Conservation (phyloP, 1,140 invertebrate species). For the Halictus rubicundus region DNA sequence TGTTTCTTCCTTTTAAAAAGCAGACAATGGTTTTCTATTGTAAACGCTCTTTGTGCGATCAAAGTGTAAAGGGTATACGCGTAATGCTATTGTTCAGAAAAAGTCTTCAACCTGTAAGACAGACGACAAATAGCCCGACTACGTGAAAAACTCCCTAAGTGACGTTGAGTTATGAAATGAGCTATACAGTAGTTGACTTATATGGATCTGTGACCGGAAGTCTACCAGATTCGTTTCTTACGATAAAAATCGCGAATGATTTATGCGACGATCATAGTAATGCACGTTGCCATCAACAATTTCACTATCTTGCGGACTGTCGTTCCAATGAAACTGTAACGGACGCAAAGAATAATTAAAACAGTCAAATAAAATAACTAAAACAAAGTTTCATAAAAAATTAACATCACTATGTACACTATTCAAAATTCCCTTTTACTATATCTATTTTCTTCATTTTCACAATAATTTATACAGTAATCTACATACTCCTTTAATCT, state of each 20-base stretch:
- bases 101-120: not conserved
- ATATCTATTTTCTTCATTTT: no score
- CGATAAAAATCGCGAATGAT: not conserved
- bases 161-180: constrained; percentile 1
- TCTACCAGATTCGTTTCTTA: not conserved
- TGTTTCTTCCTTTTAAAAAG: no score
- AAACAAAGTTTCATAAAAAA: not conserved
- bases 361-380: not conserved
- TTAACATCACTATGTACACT: no score
- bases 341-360: not conserved
- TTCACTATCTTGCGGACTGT: not conserved
- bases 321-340: not conserved
- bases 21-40: no score
- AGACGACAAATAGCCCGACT: not conserved
- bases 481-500: no score
- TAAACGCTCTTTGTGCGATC: not conserved
- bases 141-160: constrained; percentile 2
- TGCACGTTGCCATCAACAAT: not conserved
- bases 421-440: no score
- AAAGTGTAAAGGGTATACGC: not conserved
- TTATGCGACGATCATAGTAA: not conserved
- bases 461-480: no score
- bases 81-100: not conserved
- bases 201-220: not conserved
- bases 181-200: not conserved